Percentiles rank a stretch among this genome's conserved stretches.
These are phyloP conservation scores for Papilio gigon DNA, from an alignment of 2,888 invertebrate species.

Conservation along the genomic window DNA sequence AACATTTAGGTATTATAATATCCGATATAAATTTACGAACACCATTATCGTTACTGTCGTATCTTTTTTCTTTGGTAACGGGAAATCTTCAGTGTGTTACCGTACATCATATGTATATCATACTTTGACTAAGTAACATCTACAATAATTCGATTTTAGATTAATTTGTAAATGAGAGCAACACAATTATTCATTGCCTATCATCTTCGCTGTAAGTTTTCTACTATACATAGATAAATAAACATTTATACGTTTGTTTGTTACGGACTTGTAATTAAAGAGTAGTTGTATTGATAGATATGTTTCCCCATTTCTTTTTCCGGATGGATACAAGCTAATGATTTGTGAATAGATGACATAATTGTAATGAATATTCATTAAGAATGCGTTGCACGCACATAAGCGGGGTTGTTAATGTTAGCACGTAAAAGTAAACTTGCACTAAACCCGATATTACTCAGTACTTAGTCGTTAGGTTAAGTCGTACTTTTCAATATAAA, in stretches of 20 bases:
- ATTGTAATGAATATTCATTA: conserved; percentile 5
- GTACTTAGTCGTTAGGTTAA: not conserved
- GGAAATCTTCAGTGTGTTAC: not conserved
- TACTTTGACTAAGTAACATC: not conserved
- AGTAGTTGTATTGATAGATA: not conserved
- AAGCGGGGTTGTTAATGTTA: not conserved
- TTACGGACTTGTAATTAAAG: not conserved
- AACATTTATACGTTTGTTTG: not conserved
- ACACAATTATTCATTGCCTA: not conserved
- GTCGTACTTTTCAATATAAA: conserved; percentile 57
- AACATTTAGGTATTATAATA: not conserved
- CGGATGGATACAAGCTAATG: conserved; percentile 11
- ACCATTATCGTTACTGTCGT: too few species aligned
- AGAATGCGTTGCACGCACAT: not conserved
- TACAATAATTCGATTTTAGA: not conserved
- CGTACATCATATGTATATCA: too few species aligned
- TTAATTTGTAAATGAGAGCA: not conserved
- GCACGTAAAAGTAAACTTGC: not conserved
- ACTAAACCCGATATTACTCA: not conserved
- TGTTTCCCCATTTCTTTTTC: conserved; percentile 16
- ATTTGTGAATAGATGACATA: conserved; percentile 9
- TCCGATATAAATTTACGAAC: not conserved
- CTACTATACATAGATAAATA: not conserved
- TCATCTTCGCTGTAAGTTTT: not conserved
- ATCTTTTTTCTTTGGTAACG: too few species aligned